Base-by-base conservation (phyloP, 2,797 vertebrate species). In the Periophthalmus magnuspinnatus region DNA sequence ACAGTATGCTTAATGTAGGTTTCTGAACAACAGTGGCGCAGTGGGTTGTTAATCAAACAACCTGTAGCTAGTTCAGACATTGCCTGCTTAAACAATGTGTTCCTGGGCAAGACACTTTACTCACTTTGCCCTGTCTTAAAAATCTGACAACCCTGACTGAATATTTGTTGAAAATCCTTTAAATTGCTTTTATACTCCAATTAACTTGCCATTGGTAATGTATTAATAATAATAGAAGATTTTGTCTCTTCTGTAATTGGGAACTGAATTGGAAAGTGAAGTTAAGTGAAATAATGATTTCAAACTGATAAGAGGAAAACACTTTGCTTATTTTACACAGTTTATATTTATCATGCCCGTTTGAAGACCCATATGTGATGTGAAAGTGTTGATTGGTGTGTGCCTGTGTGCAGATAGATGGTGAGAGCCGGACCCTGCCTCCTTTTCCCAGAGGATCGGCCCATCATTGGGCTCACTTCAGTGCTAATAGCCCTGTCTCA, bases 401-500 rank as follows among this genome's bases (percentile, higher is more conserved):
- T 82, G 78, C 74, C 71, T 76, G 84, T 72, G 75, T 75, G 67
- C 65, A 62, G 65, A 79, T 75, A 80, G 76, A 88, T 71, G 76
- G 68, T 64, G 63, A 71, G 77, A 36, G 67, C 48, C 83, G 67
- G 67, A 72, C 81, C 82, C 78, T 79, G 64, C 62, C 45, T 4
- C 68, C 63, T 41, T 76, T 74, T 86, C 87, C 86, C 86, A n/a
- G 65, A 88, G 80, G 88, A 66, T 65, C 2, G 56, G 32, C 62
- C 34, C 79, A 89, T 90, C 85, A 90, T 86, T 86, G 85, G 86
- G 81, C 83, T 86, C 83, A 85, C 83, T 92, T 75, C 83, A 74
- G 64, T 69, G 79, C 89, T 92, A 93, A 92, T 90, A 88, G 88
- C 79, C 80, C 82, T 87, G 86, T 89, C 85, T 86, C 74, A 84